These are phyloP conservation scores for Ophion slaviceki DNA, from an alignment of 2,888 invertebrate genomes.

Conservation along the genomic window DNA sequence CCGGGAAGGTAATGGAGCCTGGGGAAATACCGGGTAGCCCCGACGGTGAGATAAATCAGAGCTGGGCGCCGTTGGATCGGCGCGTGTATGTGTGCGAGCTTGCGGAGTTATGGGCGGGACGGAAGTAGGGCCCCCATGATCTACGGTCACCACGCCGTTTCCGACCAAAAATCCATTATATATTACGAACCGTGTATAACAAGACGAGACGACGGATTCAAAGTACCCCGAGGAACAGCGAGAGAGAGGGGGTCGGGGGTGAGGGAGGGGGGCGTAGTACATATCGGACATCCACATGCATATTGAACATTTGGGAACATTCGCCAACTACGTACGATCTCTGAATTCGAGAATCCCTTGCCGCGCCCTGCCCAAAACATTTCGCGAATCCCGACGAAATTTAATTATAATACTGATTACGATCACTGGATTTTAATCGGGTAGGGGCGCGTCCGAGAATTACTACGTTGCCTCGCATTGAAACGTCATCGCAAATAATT, in stretches of 20 bases:
- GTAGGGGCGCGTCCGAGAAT: background rate
- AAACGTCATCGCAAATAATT: background rate
- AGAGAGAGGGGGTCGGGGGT: background rate
- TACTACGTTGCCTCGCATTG: background rate
- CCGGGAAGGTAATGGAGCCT: constrained; percentile 77
- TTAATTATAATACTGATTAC: constrained; percentile 14
- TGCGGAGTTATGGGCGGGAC: constrained; percentile 77
- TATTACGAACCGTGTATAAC: constrained; percentile 77
- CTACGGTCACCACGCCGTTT: constrained; percentile 80
- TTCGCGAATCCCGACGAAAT: constrained; percentile 17
- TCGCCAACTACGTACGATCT: background rate
- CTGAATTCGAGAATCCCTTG: constrained; percentile 18
- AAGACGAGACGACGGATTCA: constrained; percentile 69
- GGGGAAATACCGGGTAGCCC: constrained; percentile 66
- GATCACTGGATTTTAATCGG: background rate
- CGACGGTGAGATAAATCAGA: constrained; percentile 79
- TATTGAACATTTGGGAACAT: constrained; percentile 39
- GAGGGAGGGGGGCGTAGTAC: background rate
- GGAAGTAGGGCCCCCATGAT: constrained; percentile 81
- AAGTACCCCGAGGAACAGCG: constrained; percentile 42
- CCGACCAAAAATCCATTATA: constrained; percentile 82
- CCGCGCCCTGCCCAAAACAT: background rate
- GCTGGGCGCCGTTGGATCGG: constrained; percentile 71
- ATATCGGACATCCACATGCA: constrained; percentile 43
- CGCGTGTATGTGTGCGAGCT: constrained; percentile 52